A percentile compares a stretch with the other conserved stretches of the same genome.
Evolutionary conservation across 2,797 vertebrate genomes (phyloP).

Genomic region (Sitta carolinensis): DNA sequence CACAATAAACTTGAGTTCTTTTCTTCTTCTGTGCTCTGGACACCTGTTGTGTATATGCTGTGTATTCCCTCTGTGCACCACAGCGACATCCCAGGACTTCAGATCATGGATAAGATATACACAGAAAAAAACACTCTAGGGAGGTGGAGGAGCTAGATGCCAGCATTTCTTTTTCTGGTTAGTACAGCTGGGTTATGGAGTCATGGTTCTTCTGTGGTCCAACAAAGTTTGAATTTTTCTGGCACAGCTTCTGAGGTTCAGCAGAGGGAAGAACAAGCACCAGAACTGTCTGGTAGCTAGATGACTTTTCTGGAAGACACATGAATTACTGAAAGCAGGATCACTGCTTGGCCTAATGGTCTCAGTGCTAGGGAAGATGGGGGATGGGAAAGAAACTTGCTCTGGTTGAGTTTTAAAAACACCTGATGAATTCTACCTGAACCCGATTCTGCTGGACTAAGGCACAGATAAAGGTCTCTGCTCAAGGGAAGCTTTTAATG

Average conservation of each 20-base stretch:
- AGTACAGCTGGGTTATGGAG: not conserved
- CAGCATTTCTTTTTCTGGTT: not conserved
- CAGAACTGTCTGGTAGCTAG: not conserved
- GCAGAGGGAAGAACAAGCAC: not conserved
- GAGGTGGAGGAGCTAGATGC: not conserved
- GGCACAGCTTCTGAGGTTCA: slow-evolving; percentile 7
- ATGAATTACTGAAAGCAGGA: not conserved
- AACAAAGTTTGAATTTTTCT: not conserved
- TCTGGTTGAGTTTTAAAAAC: not conserved
- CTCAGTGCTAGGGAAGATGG: not conserved
- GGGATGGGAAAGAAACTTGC: not conserved
- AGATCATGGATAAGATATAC: not conserved
- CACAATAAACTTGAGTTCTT: too few species aligned
- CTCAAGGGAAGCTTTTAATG: not conserved
- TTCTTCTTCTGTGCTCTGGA: too few species aligned
- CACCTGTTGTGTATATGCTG: too few species aligned
- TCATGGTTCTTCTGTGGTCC: not conserved
- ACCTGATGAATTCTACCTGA: not conserved
- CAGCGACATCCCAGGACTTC: not conserved
- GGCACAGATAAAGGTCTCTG: not conserved
- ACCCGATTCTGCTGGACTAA: not conserved
- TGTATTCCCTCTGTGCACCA: too few species aligned
- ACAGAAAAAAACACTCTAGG: not conserved
- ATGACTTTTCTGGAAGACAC: not conserved
- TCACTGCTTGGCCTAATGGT: not conserved